Conservation (phyloP, 2,888 invertebrate genomes). For the Chalcosyrphus nemorum region DNA sequence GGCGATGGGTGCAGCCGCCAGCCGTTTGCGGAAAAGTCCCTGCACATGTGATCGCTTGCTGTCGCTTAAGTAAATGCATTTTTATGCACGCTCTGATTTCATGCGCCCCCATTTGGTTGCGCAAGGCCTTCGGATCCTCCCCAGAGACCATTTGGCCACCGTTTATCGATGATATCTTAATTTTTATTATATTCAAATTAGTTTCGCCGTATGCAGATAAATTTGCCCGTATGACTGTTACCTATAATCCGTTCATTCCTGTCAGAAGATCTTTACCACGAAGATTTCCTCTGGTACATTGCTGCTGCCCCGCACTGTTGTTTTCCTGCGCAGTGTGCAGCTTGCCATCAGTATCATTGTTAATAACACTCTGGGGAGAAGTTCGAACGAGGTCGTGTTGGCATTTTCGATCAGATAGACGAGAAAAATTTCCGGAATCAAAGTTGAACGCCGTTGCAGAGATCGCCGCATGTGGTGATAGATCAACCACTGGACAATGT, state of each 20-base stretch:
- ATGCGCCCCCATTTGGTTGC: constrained; percentile 46
- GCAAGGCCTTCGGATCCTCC: constrained; percentile 43
- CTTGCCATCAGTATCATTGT: constrained; percentile 38
- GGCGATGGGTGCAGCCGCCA: constrained; percentile 61
- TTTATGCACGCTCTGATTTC: constrained; percentile 69
- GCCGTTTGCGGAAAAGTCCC: constrained; percentile 20
- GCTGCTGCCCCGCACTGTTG: constrained; percentile 1
- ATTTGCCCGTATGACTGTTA: constrained; percentile 66
- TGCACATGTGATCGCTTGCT: constrained; percentile 37
- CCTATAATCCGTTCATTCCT: constrained; percentile 54
- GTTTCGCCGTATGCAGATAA: constrained; percentile 70
- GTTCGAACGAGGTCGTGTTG: constrained; percentile 69
- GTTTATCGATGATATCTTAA: constrained; percentile 73
- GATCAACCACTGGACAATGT: constrained; percentile 67
- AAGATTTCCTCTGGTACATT: constrained; percentile 12
- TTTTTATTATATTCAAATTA: constrained; percentile 73
- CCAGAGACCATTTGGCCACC: constrained; percentile 66
- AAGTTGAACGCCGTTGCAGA: constrained; percentile 57
- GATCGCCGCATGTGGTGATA: constrained; percentile 60
- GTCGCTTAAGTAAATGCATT: constrained; percentile 42
- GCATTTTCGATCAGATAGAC: constrained; percentile 66
- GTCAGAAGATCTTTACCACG: constrained; percentile 3
- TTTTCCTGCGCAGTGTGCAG: neutral
- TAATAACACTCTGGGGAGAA: constrained; percentile 56
- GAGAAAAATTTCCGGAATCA: constrained; percentile 66